phyloP scores from a whole-genome alignment of 2,113 vertebrate genomes.

The Platycercus adscitus region DNA sequence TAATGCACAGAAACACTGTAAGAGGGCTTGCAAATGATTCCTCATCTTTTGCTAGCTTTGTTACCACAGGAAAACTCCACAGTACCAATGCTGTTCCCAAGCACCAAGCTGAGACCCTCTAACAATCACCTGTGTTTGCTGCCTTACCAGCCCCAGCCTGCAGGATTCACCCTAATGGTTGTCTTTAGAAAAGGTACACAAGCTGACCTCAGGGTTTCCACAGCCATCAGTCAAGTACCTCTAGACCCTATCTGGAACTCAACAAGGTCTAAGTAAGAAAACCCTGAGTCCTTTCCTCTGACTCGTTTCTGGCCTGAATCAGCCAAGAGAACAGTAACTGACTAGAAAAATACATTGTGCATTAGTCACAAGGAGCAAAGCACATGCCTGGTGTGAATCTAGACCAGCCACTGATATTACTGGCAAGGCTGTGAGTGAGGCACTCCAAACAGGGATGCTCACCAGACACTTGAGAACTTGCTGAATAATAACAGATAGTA shows the following conservation, averaged over 20 bases:
- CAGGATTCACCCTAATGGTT: not conserved
- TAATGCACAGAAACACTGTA: not conserved
- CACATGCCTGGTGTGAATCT: slow-evolving; percentile 4
- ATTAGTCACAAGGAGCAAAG: slow-evolving; percentile 23
- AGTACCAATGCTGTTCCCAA: not conserved
- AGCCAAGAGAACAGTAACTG: slow-evolving; percentile 6
- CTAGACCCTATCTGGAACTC: not conserved
- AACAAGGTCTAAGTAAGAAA: not conserved
- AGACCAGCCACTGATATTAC: not conserved
- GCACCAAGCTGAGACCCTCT: not conserved
- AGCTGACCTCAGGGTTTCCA: not conserved
- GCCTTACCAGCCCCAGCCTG: not conserved
- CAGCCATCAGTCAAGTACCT: not conserved
- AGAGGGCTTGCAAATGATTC: not conserved
- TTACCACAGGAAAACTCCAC: not conserved
- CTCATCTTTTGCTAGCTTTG: not conserved
- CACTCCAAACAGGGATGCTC: not conserved
- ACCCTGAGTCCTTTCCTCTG: not conserved
- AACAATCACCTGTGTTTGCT: not conserved
- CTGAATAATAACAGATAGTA: slow-evolving; percentile 33
- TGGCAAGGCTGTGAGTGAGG: not conserved
- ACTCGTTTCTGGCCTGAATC: slow-evolving; percentile 8
- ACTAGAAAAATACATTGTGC: slow-evolving; percentile 1
- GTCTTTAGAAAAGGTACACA: not conserved
- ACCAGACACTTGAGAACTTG: slow-evolving; percentile 19